phyloP scores from a whole-genome alignment of 37 sponge, comb jelly and placozoan species.

The Spongia lamella region DNA sequence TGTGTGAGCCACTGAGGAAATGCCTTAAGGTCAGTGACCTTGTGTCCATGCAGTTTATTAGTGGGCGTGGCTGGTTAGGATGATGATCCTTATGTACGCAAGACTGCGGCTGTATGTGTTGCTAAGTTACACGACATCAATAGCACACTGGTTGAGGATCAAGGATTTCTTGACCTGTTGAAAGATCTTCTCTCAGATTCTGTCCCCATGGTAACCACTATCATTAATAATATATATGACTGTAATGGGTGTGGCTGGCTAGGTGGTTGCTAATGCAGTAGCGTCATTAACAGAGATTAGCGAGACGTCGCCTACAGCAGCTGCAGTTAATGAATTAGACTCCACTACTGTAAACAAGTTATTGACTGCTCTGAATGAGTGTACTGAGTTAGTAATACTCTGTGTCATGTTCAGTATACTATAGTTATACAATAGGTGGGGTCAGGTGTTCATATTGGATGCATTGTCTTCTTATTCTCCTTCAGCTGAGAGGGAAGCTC shows the following conservation, averaged over 20 bases:
- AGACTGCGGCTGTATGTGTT: conserved; percentile 98
- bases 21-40: conserved; percentile 80
- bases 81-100: conserved; percentile 98
- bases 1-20: conserved; percentile 93
- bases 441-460: conserved; percentile 98
- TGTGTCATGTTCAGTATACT: too few species aligned
- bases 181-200: conserved; percentile 95
- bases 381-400: conserved; percentile 78
- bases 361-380: conserved; percentile 98
- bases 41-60: conserved; percentile 9
- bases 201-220: conserved; percentile 88
- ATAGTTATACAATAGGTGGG: conserved; percentile 58
- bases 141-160: conserved; percentile 93
- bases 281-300: conserved; percentile 93
- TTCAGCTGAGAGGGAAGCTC: conserved; percentile 82
- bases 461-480: conserved; percentile 81
- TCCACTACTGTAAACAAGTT: conserved; percentile 94
- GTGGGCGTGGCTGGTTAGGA: conserved; percentile 52
- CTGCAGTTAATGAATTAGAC: conserved; percentile 83
- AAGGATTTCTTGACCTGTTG: conserved; percentile 95
- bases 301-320: conserved; percentile 79
- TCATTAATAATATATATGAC: background rate
- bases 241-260: background rate
- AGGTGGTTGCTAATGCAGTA: conserved; percentile 97
- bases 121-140: conserved; percentile 98